A percentile compares a stretch with the other conserved stretches of the same genome.
phyloP scores from a whole-genome alignment of 2,888 invertebrate species.

The Drosophila fungiperda region DNA sequence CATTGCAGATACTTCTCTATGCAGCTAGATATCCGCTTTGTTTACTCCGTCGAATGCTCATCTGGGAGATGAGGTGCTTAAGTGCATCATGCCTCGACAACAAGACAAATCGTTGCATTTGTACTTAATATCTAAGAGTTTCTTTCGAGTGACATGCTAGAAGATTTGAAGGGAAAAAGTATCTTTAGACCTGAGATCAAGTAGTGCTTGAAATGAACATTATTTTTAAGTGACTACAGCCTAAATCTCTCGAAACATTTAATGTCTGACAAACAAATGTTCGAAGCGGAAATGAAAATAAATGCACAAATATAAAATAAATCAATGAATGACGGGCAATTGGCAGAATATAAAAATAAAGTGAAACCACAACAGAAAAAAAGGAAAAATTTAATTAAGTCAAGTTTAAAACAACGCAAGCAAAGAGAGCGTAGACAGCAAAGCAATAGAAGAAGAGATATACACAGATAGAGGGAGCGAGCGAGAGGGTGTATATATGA shows the following conservation, averaged over 20 bases:
- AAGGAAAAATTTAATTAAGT: slow-evolving; percentile 72
- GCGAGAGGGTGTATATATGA: background rate
- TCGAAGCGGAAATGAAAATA: slow-evolving; percentile 6
- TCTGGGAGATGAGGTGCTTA: slow-evolving; percentile 17
- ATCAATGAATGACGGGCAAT: slow-evolving; percentile 68
- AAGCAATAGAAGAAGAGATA: slow-evolving; percentile 12
- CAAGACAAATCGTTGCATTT: slow-evolving; percentile 5
- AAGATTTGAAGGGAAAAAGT: slow-evolving; percentile 6
- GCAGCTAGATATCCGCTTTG: slow-evolving; percentile 35
- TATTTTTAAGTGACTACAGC: slow-evolving; percentile 10
- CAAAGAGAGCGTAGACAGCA: slow-evolving; percentile 14
- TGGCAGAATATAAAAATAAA: slow-evolving; percentile 62
- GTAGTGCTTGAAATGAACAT: slow-evolving; percentile 1
- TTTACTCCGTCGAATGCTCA: slow-evolving; percentile 11
- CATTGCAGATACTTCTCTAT: background rate
- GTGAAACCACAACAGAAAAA: slow-evolving; percentile 19
- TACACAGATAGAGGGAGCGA: slow-evolving; percentile 2
- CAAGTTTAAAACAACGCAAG: slow-evolving; percentile 67
- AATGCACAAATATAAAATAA: slow-evolving; percentile 28
- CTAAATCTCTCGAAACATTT: background rate
- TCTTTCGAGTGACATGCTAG: background rate
- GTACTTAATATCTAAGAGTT: background rate
- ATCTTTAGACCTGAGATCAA: slow-evolving; percentile 16
- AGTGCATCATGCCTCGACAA: slow-evolving; percentile 1
- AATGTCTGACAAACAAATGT: background rate